Evolutionary conservation across 2,797 vertebrate species (phyloP).

Genomic region (Sebastes hubbsi): DNA sequence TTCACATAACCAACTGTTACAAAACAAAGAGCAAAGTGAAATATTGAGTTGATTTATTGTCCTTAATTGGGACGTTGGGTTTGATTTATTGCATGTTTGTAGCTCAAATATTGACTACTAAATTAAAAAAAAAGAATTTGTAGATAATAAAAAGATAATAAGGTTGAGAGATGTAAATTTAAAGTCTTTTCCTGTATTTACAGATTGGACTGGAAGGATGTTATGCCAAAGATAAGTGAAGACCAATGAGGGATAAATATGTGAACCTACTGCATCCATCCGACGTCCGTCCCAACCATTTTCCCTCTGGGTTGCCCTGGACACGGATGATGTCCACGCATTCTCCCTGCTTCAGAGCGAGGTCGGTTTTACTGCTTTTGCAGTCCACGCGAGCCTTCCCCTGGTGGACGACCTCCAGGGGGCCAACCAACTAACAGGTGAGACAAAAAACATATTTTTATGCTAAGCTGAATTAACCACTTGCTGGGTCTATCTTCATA

Average conservation of each 20-base stretch:
- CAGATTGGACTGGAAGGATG: background rate
- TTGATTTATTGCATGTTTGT: background rate
- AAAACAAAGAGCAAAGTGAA: background rate
- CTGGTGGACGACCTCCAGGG: conserved; percentile 85
- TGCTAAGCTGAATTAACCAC: background rate
- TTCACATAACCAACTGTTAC: conserved; percentile 93
- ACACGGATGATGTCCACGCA: conserved; percentile 89
- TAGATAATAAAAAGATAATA: background rate
- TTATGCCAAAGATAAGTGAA: background rate
- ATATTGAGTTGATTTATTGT: background rate
- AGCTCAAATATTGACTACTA: background rate
- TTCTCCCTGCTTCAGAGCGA: conserved; percentile 88
- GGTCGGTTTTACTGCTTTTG: conserved; percentile 87
- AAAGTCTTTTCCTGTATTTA: background rate
- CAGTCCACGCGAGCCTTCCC: conserved; percentile 82
- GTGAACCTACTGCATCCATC: conserved; percentile 85
- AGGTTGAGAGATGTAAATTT: background rate
- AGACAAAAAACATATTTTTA: background rate
- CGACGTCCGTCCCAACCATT: conserved; percentile 87
- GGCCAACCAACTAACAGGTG: conserved; percentile 79
- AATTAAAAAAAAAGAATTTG: background rate
- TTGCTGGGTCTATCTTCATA: background rate
- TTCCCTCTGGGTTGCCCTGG: conserved; percentile 91
- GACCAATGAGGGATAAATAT: background rate
- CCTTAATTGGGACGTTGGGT: too few species aligned